Evolutionary conservation across 2,888 invertebrate species (phyloP).

Genomic region (Magallana nippona): DNA sequence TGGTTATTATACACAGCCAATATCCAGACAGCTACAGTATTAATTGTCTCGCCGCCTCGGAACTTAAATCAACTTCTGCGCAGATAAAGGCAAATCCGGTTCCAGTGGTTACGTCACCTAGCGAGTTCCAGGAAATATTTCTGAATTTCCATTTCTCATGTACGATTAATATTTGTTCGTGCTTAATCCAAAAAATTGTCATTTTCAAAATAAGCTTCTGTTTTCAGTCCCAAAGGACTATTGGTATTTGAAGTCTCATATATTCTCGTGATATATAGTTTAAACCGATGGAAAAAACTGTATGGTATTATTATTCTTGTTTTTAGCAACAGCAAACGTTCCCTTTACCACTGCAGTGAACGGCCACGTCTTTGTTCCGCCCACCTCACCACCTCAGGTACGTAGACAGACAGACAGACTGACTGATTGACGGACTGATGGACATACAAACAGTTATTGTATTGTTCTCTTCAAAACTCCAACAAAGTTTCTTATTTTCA

Average conservation of each 20-base stretch:
- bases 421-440: too few species aligned
- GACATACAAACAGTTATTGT: not conserved
- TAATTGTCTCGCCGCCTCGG: slow-evolving; percentile 40
- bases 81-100: slow-evolving; percentile 41
- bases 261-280: too few species aligned
- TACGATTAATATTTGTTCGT: slow-evolving; percentile 10
- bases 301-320: too few species aligned
- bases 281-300: too few species aligned
- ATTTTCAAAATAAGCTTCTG: too few species aligned
- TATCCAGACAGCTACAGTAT: slow-evolving; percentile 39
- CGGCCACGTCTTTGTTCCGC: slow-evolving; percentile 42
- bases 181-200: not conserved
- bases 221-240: too few species aligned
- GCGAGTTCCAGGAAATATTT: slow-evolving; percentile 48
- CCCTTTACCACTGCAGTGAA: slow-evolving; percentile 46
- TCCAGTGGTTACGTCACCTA: not conserved
- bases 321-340: slow-evolving; percentile 40
- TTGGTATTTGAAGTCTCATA: too few species aligned
- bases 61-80: slow-evolving; percentile 37
- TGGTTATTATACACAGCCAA: slow-evolving; percentile 1
- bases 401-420: not conserved
- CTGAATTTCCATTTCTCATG: slow-evolving; percentile 50
- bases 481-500: not conserved
- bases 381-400: slow-evolving; percentile 47
- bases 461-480: not conserved